Evolutionary conservation across 2,113 vertebrate species (phyloP).

Genomic region (Stegostoma tigrinum): DNA sequence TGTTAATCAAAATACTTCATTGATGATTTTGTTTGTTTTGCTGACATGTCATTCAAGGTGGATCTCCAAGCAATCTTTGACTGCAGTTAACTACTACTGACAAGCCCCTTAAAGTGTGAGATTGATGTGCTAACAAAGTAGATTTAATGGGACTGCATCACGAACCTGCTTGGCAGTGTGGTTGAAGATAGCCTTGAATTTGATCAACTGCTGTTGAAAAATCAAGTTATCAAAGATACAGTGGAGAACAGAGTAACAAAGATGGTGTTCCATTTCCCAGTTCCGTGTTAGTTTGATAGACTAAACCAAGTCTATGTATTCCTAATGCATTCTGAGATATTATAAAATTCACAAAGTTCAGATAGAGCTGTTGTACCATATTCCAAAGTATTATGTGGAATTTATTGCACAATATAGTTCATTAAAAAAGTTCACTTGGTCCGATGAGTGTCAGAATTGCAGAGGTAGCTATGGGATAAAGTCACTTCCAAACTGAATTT

Average conservation of each 20-base stretch:
- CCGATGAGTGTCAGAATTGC: neutral
- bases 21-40: neutral
- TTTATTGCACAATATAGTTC: too few relatives aligned
- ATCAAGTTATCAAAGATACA: neutral
- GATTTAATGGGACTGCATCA: neutral
- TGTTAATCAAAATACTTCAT: neutral
- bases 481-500: neutral
- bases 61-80: neutral
- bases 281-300: too few relatives aligned
- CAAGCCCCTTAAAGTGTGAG: neutral
- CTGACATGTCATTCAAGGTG: neutral
- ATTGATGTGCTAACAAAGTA: neutral
- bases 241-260: neutral
- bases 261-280: neutral
- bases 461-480: neutral
- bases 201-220: neutral
- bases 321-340: too few relatives aligned
- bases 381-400: too few relatives aligned
- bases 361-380: too few relatives aligned
- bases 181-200: neutral
- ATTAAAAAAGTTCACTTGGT: neutral
- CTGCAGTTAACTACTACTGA: neutral
- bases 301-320: too few relatives aligned
- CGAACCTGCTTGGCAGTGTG: neutral
- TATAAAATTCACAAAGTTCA: too few relatives aligned